These are phyloP conservation scores for Synergus umbraculus DNA, from an alignment of 2,888 invertebrate species.

Conservation along the genomic window DNA sequence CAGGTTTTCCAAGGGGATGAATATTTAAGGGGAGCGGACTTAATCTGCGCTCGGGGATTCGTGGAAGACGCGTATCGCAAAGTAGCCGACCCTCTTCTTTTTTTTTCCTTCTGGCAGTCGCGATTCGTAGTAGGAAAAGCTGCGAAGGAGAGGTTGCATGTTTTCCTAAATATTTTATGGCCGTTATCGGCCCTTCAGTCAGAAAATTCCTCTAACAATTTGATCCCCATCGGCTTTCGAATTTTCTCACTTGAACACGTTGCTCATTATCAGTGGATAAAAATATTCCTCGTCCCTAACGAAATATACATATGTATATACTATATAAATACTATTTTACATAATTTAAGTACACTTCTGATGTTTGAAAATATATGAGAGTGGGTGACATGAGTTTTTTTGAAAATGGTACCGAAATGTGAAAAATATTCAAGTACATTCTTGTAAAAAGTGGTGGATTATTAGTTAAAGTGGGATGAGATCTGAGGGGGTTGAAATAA, in stretches of 20 bases:
- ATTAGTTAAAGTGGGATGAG: background rate
- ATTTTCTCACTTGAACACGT: slow-evolving; percentile 33
- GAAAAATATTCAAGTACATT: background rate
- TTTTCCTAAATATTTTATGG: slow-evolving; percentile 66
- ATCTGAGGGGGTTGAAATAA: slow-evolving; percentile 37
- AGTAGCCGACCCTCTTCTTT: slow-evolving; percentile 60
- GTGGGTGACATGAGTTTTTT: background rate
- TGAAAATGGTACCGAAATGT: background rate
- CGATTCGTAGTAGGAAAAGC: slow-evolving; percentile 20
- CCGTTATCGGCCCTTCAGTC: slow-evolving; percentile 63
- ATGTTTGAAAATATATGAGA: background rate
- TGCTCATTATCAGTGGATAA: slow-evolving; percentile 17
- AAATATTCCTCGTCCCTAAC: slow-evolving; percentile 23
- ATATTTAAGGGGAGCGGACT: slow-evolving; percentile 81
- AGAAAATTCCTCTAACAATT: slow-evolving; percentile 61
- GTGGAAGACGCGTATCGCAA: slow-evolving; percentile 69
- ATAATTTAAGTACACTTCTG: background rate
- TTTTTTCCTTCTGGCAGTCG: slow-evolving; percentile 42
- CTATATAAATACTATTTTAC: background rate
- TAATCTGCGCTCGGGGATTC: slow-evolving; percentile 81
- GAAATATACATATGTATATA: background rate
- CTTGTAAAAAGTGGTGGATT: slow-evolving; percentile 1
- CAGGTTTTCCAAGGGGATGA: slow-evolving; percentile 79
- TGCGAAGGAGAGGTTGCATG: slow-evolving; percentile 53
- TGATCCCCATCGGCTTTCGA: slow-evolving; percentile 54